Percentiles rank a stretch among this genome's conserved stretches.
These are phyloP conservation scores for Sinosuthora webbiana DNA, from an alignment of 2,113 vertebrate genomes.

Conservation along the genomic window DNA sequence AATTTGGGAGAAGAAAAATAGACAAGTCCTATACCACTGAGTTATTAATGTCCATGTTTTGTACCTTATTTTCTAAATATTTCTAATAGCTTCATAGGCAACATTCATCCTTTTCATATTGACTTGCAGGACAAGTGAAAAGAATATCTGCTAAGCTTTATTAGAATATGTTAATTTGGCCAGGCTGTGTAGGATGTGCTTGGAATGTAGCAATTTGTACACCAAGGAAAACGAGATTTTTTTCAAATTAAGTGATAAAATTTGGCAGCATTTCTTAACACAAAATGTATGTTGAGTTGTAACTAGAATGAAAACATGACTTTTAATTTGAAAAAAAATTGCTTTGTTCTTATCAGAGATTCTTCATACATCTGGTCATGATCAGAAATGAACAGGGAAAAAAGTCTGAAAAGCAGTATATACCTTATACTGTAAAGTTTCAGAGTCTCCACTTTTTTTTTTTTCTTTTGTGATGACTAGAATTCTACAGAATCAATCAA, in stretches of 20 bases:
- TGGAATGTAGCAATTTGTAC: conserved; percentile 35
- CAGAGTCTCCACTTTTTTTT: background rate
- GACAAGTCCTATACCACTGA: background rate
- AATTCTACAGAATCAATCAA: background rate
- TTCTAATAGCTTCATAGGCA: background rate
- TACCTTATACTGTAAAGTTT: background rate
- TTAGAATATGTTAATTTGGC: conserved; percentile 23
- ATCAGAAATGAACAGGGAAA: background rate
- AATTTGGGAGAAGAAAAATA: background rate
- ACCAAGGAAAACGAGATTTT: background rate
- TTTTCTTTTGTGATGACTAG: background rate
- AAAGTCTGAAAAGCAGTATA: background rate
- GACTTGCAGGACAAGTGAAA: background rate
- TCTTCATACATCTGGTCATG: background rate
- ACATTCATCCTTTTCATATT: background rate
- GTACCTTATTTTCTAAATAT: background rate
- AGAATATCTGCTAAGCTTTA: background rate
- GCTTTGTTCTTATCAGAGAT: background rate
- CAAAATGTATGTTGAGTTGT: background rate
- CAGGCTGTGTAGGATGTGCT: conserved; percentile 47
- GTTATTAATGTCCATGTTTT: background rate
- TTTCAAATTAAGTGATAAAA: conserved; percentile 35
- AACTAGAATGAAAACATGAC: background rate
- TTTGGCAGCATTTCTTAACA: conserved; percentile 45
- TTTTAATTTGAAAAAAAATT: conserved; percentile 21